Conservation (phyloP, 2,797 vertebrate species). For the Columba guinea region DNA sequence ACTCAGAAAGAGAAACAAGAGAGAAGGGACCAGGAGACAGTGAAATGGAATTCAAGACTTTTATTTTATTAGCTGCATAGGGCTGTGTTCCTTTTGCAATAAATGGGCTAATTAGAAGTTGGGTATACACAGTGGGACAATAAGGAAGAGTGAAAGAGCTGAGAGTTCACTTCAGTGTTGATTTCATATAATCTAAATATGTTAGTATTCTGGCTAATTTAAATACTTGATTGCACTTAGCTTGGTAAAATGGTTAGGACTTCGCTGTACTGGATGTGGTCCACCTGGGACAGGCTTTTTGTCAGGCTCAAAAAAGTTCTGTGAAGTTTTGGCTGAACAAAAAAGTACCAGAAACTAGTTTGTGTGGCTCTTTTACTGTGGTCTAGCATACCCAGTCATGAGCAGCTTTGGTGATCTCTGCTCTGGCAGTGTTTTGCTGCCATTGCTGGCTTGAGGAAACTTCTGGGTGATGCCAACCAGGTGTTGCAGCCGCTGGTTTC, state of each 20-base stretch:
- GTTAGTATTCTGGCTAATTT: slow-evolving; percentile 6
- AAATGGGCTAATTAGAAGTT: slow-evolving; percentile 35
- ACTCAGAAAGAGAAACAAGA: neutral
- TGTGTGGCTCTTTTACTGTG: neutral
- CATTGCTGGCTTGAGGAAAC: neutral
- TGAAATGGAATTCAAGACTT: neutral
- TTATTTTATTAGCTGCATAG: neutral
- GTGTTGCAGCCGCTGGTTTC: neutral
- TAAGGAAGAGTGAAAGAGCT: neutral
- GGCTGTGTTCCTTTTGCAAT: neutral
- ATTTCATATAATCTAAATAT: neutral
- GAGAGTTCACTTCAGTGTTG: neutral
- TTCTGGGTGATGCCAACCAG: neutral
- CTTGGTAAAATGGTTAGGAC: neutral
- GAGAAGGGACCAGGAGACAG: slow-evolving; percentile 1
- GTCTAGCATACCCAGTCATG: neutral
- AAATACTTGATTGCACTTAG: slow-evolving; percentile 27
- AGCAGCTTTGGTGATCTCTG: neutral
- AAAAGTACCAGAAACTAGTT: neutral
- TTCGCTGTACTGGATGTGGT: neutral
- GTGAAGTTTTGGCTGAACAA: neutral
- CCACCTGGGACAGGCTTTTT: neutral
- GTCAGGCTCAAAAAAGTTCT: neutral
- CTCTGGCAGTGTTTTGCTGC: neutral
- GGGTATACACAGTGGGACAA: neutral